phyloP scores from a whole-genome alignment of 2,113 vertebrate species.

The Puntigrus tetrazona region DNA sequence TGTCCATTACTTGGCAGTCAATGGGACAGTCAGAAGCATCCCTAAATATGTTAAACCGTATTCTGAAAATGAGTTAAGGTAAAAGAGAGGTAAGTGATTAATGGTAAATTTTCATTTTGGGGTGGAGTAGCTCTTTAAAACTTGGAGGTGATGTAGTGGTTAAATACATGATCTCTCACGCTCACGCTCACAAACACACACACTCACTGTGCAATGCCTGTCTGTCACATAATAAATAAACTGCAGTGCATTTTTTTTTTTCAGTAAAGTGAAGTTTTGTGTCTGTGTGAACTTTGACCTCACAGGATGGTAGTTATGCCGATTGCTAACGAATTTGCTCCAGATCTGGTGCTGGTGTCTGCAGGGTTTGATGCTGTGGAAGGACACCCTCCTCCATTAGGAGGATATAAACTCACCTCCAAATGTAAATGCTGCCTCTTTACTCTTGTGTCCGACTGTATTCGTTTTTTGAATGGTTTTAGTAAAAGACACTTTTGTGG shows the following conservation, averaged over 20 bases:
- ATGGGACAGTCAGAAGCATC: no score
- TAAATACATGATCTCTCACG: no score
- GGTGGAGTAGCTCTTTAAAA: no score
- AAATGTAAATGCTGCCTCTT: constrained; percentile 82
- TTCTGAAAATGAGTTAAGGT: no score
- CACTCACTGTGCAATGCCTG: no score
- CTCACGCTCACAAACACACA: no score
- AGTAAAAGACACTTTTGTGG: not conserved
- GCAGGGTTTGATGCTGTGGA: constrained; percentile 93
- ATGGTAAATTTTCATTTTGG: no score
- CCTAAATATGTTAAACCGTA: no score
- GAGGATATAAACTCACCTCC: constrained; percentile 90
- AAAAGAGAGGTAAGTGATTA: no score
- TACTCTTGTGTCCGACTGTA: not conserved
- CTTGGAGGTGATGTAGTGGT: no score
- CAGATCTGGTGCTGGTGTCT: constrained; percentile 91
- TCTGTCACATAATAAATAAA: no score
- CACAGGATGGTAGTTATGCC: constrained; percentile 92
- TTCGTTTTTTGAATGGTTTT: not conserved
- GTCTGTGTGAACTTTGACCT: not conserved
- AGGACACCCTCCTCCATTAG: constrained; percentile 89
- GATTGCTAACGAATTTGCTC: constrained; percentile 89
- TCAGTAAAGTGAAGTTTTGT: not conserved
- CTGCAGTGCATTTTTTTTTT: not conserved
- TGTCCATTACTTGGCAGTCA: no score